These are phyloP conservation scores for Limenitis camilla DNA, from an alignment of 2,888 invertebrate species.

Conservation along the genomic window DNA sequence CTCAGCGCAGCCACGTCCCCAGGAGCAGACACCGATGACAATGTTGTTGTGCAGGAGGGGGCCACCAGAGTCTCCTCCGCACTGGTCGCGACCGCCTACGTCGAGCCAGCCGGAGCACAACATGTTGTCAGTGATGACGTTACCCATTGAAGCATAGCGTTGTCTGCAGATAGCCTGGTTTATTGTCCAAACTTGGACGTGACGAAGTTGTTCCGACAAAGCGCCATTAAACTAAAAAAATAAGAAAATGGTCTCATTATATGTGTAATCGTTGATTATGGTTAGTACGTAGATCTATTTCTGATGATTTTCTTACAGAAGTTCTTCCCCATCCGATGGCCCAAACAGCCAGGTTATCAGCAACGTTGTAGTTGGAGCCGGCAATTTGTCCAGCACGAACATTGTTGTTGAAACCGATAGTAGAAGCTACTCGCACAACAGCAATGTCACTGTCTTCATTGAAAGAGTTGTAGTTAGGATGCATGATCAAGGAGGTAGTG, in stretches of 20 bases:
- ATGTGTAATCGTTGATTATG: background rate
- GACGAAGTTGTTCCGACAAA: conserved; percentile 24
- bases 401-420: conserved; percentile 30
- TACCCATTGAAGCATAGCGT: conserved; percentile 29
- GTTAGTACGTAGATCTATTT: background rate
- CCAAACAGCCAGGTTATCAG: conserved; percentile 40
- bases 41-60: conserved; percentile 45
- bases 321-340: conserved; percentile 50
- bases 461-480: conserved; percentile 38
- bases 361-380: conserved; percentile 36
- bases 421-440: conserved; percentile 33
- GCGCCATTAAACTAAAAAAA: conserved; percentile 9
- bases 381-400: conserved; percentile 35
- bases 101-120: conserved; percentile 40
- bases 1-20: conserved; percentile 36
- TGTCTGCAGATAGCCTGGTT: conserved; percentile 33
- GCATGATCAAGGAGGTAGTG: conserved; percentile 27
- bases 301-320: conserved; percentile 21
- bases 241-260: background rate
- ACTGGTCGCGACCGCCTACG: conserved; percentile 36
- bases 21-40: conserved; percentile 31
- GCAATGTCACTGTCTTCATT: conserved; percentile 43
- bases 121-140: conserved; percentile 38
- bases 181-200: conserved; percentile 39
- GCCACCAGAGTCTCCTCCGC: conserved; percentile 47